A percentile compares a stretch with the other conserved stretches of the same genome.
These are phyloP conservation scores for Pituophis catenifer DNA, from an alignment of 2,113 vertebrate genomes.

Conservation along the genomic window DNA sequence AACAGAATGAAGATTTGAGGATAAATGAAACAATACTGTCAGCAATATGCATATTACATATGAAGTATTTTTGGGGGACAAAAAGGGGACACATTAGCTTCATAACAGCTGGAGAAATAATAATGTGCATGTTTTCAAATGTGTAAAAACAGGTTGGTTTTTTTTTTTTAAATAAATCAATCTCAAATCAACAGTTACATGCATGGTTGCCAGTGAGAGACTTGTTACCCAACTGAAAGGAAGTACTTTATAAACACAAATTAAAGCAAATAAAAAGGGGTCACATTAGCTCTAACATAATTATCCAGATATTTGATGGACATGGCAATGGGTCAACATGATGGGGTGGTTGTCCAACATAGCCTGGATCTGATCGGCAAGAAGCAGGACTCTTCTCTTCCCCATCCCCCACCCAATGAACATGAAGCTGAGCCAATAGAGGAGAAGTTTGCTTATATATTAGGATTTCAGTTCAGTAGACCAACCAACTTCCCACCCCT, in stretches of 20 bases:
- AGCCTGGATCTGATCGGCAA: conserved; percentile 39
- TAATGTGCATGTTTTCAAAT: conserved; percentile 20
- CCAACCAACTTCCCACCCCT: conserved; percentile 34
- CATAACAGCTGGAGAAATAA: conserved; percentile 40
- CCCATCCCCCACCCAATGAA: conserved; percentile 26
- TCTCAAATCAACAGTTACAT: conserved; percentile 49
- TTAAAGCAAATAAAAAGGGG: conserved; percentile 42
- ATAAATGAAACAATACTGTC: conserved; percentile 63
- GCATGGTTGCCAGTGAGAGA: conserved; percentile 41
- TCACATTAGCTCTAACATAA: conserved; percentile 25
- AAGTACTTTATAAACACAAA: conserved; percentile 49
- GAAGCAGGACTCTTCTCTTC: conserved; percentile 38
- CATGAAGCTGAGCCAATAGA: conserved; percentile 34
- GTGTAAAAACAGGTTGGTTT: conserved; percentile 52
- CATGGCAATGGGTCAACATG: conserved; percentile 81
- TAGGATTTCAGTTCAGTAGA: conserved; percentile 45
- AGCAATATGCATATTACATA: conserved; percentile 48
- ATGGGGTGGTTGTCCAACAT: conserved; percentile 68
- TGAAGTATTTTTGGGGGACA: conserved; percentile 35
- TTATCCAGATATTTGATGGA: conserved; percentile 72
- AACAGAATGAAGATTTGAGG: conserved; percentile 51
- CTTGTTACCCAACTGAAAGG: conserved; percentile 44
- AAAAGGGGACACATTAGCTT: conserved; percentile 62
- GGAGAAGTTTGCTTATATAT: conserved; percentile 53
- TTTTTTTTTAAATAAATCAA: conserved; percentile 49